phyloP scores from a whole-genome alignment of 2,888 invertebrate species.

The Rhodophaea formosa region DNA sequence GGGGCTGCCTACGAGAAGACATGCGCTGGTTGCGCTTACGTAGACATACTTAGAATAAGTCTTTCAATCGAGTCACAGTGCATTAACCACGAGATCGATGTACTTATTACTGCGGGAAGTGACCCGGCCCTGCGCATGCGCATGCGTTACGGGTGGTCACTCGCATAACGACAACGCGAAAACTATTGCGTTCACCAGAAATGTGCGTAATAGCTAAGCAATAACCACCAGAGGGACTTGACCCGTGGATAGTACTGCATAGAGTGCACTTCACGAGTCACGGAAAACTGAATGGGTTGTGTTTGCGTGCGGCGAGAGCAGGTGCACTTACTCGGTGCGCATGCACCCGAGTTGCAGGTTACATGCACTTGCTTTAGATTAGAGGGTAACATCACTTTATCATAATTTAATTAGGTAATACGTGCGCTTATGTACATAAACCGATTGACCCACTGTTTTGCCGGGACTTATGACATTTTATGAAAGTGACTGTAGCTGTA shows the following conservation, averaged over 20 bases:
- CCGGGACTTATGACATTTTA: too few relatives aligned
- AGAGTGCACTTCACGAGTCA: neutral
- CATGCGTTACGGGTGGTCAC: neutral
- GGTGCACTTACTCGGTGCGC: neutral
- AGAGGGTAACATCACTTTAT: neutral
- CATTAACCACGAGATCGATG: neutral
- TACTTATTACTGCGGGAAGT: neutral
- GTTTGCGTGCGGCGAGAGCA: neutral
- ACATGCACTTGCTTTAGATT: neutral
- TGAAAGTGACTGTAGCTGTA: too few relatives aligned
- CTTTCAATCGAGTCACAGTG: neutral
- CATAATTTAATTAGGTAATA: too few relatives aligned
- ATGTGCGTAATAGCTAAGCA: neutral
- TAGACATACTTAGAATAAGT: neutral
- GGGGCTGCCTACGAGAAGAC: too few relatives aligned
- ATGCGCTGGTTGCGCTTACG: neutral
- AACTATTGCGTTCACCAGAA: constrained; percentile 1
- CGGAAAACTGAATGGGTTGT: neutral
- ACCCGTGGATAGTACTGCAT: neutral
- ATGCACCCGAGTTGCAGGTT: neutral
- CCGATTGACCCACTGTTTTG: too few relatives aligned
- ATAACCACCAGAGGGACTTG: neutral
- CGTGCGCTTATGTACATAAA: too few relatives aligned
- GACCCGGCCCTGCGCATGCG: neutral
- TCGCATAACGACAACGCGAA: neutral